Evolutionary conservation across 2,888 invertebrate genomes (phyloP), one percentile per base, ranked within the genome.

Genomic region (Patella pellucida): DNA sequence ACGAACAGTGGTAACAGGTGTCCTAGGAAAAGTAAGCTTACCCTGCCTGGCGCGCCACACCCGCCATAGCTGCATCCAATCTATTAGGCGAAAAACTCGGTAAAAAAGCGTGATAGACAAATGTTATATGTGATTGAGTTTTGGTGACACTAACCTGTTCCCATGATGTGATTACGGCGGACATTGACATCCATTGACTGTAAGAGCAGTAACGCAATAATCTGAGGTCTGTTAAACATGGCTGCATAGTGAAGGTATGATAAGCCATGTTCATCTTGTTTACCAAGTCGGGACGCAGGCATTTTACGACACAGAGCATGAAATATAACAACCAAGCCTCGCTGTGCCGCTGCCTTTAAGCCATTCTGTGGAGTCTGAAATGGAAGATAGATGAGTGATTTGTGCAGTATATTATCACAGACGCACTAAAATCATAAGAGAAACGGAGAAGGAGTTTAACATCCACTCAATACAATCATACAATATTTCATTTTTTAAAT

Each of bases 181-280:
- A 87, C 85, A 79, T 90, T 90, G n/a, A 91, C 85, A 77, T 91
- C 91, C 83, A 90, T 85, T 4, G 88, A 86, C 80, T 88, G 87
- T 41, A 87, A 82, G n/a, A 91, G 82, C 16, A 91, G 81, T 68
- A 85, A 79, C 15, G 88, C 87, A 31, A 91, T 89, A 73, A 91
- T 85, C 74, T 90, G 86, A 1, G 90, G 89, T 1, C 87, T 84
- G 81, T 90, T 91, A 83, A 88, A 83, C 81, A 90, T 89, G 71
- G 91, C 90, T 0, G 91, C 91, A 72, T 90, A 85, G 76, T 91
- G 91, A 15, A 91, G 83, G 52, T 90, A 82, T 7, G 89, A 87
- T 68, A 90, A 75, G 1, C 91, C 91, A 51, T 84, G 82, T 74
- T 91, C 90, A 81, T 91, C 90, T 73, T 88, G 89, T 77, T 91